Conservation (phyloP, 2,113 vertebrate genomes). For the human (Homo sapiens) region DNA sequence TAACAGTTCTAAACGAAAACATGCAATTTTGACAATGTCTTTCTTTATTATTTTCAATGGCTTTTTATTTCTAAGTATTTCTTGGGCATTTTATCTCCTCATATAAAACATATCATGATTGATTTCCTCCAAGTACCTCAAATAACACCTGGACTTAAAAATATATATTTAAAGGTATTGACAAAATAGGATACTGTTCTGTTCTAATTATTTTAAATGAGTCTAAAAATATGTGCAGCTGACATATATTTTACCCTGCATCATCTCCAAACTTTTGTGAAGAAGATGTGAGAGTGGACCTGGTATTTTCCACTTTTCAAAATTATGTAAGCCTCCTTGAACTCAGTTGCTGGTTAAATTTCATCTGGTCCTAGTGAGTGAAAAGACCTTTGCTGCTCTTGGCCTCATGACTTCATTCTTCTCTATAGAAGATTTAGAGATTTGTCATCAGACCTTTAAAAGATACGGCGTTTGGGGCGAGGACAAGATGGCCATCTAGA, state of each 20-base stretch:
- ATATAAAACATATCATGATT: background rate
- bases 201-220: background rate
- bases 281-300: background rate
- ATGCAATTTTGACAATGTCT: background rate
- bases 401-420: conserved; percentile 41
- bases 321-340: background rate
- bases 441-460: background rate
- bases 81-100: background rate
- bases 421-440: background rate
- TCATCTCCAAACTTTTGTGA: background rate
- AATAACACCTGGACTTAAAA: background rate
- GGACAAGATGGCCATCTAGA: too few relatives aligned
- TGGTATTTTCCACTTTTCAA: background rate
- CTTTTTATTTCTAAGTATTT: background rate
- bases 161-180: background rate
- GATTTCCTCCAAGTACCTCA: background rate
- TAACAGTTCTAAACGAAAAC: background rate
- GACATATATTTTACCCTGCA: background rate
- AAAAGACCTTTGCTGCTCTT: background rate
- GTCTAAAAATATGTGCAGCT: background rate
- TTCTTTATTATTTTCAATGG: background rate
- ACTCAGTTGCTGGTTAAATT: conserved; percentile 38
- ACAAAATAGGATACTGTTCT: background rate
- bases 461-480: background rate
- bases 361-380: background rate